Percentiles rank a stretch among this genome's conserved stretches.
Conservation (phyloP, 2,113 vertebrate genomes). For the Odontesthes bonariensis region DNA sequence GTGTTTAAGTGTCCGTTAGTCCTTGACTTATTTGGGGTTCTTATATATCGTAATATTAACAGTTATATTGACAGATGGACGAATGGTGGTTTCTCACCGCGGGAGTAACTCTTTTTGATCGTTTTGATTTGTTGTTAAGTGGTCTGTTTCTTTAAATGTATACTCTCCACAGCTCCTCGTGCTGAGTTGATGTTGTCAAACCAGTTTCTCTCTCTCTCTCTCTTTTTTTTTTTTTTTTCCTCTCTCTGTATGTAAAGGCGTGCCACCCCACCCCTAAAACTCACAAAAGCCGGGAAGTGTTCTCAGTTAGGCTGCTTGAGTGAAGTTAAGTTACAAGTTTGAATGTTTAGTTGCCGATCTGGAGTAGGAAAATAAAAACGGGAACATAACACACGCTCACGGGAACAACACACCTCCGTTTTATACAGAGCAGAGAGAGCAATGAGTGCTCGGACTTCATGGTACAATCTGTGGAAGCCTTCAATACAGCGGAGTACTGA, state of each 20-base stretch:
- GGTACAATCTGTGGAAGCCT: constrained; percentile 59
- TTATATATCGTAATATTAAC: too few species aligned
- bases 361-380: not conserved
- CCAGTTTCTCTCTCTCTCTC: constrained; percentile 70
- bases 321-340: constrained; percentile 29
- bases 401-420: not conserved
- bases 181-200: constrained; percentile 62
- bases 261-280: constrained; percentile 68
- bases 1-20: too few species aligned
- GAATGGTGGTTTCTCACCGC: not conserved
- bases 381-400: not conserved
- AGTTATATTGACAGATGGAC: not conserved
- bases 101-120: not conserved
- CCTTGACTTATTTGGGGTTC: too few species aligned
- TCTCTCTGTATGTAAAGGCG: constrained; percentile 32
- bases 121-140: not conserved
- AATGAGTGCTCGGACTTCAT: constrained; percentile 64
- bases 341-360: constrained; percentile 17
- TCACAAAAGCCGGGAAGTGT: constrained; percentile 58
- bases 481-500: constrained; percentile 56
- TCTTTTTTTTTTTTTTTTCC: not conserved
- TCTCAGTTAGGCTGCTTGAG: constrained; percentile 28
- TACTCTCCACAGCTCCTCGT: not conserved
- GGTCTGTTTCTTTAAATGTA: constrained; percentile 22
- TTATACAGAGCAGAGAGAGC: not conserved